These are phyloP conservation scores for Smittia sp. DNA, from an alignment of 2,888 invertebrate genomes.

Conservation along the genomic window DNA sequence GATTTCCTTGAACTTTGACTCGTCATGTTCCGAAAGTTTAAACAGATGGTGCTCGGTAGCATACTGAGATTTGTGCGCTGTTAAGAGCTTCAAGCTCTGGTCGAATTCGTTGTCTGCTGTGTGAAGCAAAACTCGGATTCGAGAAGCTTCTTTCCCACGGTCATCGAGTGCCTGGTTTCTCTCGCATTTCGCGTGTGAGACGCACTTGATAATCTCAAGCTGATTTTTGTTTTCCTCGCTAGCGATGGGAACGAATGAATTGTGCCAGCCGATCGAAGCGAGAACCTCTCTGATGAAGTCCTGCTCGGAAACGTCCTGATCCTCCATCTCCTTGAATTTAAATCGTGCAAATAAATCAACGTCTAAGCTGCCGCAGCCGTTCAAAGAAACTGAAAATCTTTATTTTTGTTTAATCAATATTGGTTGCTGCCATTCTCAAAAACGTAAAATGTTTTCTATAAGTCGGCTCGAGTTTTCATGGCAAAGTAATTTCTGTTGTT, in stretches of 20 bases:
- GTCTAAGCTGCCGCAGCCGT: no score
- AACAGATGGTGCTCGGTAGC: conserved; percentile 63
- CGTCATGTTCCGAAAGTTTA: conserved; percentile 52
- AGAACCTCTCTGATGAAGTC: conserved; percentile 60
- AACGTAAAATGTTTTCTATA: no score
- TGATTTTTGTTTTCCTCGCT: conserved; percentile 64
- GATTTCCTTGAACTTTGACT: conserved; percentile 48
- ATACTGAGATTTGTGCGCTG: conserved; percentile 66
- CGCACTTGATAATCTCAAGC: conserved; percentile 53
- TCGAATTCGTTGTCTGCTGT: conserved; percentile 57
- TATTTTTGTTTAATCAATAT: no score
- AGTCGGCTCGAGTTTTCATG: no score
- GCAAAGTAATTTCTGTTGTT: no score
- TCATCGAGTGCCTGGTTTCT: conserved; percentile 54
- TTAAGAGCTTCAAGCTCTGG: conserved; percentile 64
- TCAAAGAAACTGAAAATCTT: no score
- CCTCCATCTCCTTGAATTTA: not conserved
- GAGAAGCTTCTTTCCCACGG: conserved; percentile 52
- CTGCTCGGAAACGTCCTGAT: not conserved
- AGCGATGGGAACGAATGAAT: conserved; percentile 76
- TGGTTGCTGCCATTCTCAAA: no score
- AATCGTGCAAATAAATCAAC: no score
- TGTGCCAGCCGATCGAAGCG: conserved; percentile 71
- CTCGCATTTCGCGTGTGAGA: conserved; percentile 55
- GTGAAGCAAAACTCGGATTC: conserved; percentile 55